phyloP scores from a whole-genome alignment of 2,113 vertebrate genomes.

The Grallaria varia region DNA sequence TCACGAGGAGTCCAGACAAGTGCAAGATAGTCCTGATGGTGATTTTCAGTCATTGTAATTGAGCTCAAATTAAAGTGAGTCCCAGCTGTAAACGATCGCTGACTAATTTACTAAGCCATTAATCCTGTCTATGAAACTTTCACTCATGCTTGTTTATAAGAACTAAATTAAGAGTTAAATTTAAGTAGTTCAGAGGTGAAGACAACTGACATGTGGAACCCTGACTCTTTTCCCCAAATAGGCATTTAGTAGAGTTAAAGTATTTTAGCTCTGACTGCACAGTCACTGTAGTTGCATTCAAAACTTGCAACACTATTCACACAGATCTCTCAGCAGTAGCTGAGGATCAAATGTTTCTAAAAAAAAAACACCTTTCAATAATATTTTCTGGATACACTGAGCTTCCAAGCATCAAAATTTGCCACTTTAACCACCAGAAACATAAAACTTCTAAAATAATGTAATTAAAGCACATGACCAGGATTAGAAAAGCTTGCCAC shows the following conservation, averaged over 20 bases:
- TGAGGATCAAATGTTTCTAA: neutral
- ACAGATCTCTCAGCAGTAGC: neutral
- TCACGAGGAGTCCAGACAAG: neutral
- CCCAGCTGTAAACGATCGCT: slow-evolving; percentile 1
- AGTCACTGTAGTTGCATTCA: neutral
- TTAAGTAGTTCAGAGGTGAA: slow-evolving; percentile 34
- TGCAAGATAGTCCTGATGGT: neutral
- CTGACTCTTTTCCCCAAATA: neutral
- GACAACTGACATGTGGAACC: neutral
- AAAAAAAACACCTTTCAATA: neutral
- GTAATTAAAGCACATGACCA: neutral
- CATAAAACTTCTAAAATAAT: neutral
- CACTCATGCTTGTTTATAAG: slow-evolving; percentile 31
- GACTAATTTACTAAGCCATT: slow-evolving; percentile 45
- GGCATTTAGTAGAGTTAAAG: neutral
- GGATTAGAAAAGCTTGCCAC: neutral
- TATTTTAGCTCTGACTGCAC: neutral
- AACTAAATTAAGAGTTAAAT: slow-evolving; percentile 29
- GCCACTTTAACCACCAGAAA: neutral
- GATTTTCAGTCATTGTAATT: slow-evolving; percentile 13
- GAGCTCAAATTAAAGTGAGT: slow-evolving; percentile 4
- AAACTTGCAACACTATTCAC: neutral
- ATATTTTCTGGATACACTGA: neutral
- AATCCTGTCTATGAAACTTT: slow-evolving; percentile 41
- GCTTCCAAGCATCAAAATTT: neutral